Evolutionary conservation across 2,113 vertebrate species (phyloP).

Genomic region (Chauna torquata): DNA sequence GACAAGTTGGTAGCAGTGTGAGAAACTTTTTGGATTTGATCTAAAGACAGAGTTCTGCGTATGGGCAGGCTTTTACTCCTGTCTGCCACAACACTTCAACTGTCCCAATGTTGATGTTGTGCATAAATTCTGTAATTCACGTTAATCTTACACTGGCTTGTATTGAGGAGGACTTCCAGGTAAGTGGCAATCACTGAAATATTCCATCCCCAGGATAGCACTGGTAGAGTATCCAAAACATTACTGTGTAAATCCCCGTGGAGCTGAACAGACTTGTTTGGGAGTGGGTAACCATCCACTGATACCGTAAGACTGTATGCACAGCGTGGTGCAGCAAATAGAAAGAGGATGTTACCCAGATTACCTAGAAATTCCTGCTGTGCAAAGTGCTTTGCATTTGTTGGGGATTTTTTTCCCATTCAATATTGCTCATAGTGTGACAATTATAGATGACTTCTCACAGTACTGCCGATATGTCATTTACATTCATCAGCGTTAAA

Average conservation of each 20-base stretch:
- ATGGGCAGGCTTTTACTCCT: neutral
- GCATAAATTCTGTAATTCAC: neutral
- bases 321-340: neutral
- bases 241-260: neutral
- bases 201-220: neutral
- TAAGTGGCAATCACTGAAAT: neutral
- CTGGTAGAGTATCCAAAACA: neutral
- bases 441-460: conserved; percentile 52
- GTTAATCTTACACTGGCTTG: neutral
- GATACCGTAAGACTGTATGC: neutral
- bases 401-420: neutral
- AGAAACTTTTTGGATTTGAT: neutral
- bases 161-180: neutral
- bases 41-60: neutral
- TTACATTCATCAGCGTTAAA: conserved; percentile 66
- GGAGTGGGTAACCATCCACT: neutral
- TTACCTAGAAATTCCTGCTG: conserved; percentile 19
- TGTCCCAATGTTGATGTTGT: neutral
- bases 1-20: neutral
- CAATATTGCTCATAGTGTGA: neutral
- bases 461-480: conserved; percentile 43
- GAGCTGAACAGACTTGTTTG: conserved; percentile 9
- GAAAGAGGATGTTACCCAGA: neutral
- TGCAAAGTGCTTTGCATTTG: conserved; percentile 10
- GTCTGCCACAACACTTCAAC: neutral